Base-by-base conservation (phyloP, 2,113 vertebrate species). In the Centropristis striata region DNA sequence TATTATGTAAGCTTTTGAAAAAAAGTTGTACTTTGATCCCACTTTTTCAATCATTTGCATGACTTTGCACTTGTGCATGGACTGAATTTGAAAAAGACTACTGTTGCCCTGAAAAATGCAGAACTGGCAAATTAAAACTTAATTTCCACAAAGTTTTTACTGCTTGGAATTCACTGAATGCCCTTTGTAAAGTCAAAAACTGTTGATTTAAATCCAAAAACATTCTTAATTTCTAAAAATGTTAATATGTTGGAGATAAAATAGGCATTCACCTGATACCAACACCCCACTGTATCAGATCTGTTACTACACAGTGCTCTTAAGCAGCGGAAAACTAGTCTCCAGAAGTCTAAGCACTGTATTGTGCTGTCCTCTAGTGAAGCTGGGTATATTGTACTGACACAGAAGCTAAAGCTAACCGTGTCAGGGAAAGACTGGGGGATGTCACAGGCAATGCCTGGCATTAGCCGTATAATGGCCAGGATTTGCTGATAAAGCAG, bases 401-500 rank as follows among this genome's bases (percentile, higher is more conserved):
- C 78, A 90, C 85, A 70, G 84, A 23, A 71, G 83, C 86, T 84
- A 75, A 90, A 90, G 80, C 87, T 78, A 79, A 85, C 71, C 41
- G 58, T 92, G 87, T 89, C 86, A 73, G 71, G 49, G 70, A 80
- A 86, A 88, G 88, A 86, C 87, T 37, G 69, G 87, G 87, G 88
- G 91, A 93, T 93, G 92, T 92, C 90, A 92, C 86, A 88, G 88
- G 86, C 89, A 78, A 83, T 84, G 88, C 86, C 80, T 72, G 81
- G 93, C 90, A 90, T 95, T 94, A 94, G 87, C 32, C 55, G 57
- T 89, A 78, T 92, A 94, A 94, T 94, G 89, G 89, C 78, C 78
- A 79, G 92, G 94, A 94, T 95, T 94, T 94, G 86, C 78, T 87
- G 91, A 90, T 95, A 91, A 95, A 94, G 92, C 92, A 87, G 84